phyloP scores from a whole-genome alignment of 2,888 invertebrate genomes.

The Ephialtes manifestator region DNA sequence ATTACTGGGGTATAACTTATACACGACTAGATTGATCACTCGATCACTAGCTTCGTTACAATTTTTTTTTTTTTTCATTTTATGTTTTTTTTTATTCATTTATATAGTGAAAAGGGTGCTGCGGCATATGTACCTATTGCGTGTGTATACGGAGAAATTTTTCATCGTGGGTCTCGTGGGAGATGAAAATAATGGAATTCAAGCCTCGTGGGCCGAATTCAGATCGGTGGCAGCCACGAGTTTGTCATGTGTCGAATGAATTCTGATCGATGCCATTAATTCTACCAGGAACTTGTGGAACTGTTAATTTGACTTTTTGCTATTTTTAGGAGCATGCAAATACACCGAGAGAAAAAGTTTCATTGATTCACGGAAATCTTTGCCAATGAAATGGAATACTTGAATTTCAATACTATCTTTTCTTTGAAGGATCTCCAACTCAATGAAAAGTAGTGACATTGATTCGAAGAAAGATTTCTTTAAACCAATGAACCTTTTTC shows the following conservation, averaged over 20 bases:
- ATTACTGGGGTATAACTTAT: conserved; percentile 17
- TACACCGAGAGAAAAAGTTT: too few relatives aligned
- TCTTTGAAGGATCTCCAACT: too few relatives aligned
- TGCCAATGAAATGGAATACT: too few relatives aligned
- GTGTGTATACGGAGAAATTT: background rate
- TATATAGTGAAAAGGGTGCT: background rate
- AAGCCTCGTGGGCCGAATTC: conserved; percentile 22
- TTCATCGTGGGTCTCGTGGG: conserved; percentile 17
- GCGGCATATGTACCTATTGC: background rate
- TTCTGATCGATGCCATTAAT: background rate
- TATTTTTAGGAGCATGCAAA: background rate
- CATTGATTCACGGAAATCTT: too few relatives aligned
- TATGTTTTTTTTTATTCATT: conserved; percentile 18
- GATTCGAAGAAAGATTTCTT: too few relatives aligned
- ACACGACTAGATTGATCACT: conserved; percentile 18
- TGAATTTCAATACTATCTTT: too few relatives aligned
- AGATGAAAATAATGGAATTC: conserved; percentile 33
- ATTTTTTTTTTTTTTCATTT: conserved; percentile 1
- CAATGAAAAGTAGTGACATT: too few relatives aligned
- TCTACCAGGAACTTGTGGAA: background rate
- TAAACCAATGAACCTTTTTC: too few relatives aligned
- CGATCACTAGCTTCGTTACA: background rate
- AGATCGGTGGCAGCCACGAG: background rate
- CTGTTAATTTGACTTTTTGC: background rate
- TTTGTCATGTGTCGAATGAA: background rate